Conservation (phyloP, 2,888 invertebrate species). For the Eulithis testata region DNA sequence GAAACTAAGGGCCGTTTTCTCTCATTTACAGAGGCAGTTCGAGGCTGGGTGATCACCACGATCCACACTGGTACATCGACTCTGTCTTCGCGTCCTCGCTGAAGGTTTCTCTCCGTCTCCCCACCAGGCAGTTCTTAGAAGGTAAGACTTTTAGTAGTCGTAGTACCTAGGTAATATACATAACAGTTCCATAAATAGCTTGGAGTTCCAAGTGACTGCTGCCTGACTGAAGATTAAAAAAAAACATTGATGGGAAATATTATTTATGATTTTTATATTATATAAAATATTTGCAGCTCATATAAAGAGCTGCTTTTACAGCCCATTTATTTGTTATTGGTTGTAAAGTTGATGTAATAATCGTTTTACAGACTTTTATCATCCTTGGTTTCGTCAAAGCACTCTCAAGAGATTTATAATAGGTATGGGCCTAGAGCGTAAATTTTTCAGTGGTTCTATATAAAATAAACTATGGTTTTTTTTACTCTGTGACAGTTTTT, state of each 20-base stretch:
- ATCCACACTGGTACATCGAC: slow-evolving; percentile 81
- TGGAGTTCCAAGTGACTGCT: too few relatives aligned
- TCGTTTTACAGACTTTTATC: slow-evolving; percentile 68
- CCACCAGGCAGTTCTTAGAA: slow-evolving; percentile 79
- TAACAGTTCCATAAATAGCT: too few relatives aligned
- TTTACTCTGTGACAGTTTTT: neutral
- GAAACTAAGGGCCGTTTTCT: slow-evolving; percentile 8
- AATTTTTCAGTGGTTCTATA: neutral
- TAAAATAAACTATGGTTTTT: slow-evolving; percentile 3
- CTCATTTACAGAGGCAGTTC: slow-evolving; percentile 65
- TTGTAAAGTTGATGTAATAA: slow-evolving; percentile 1
- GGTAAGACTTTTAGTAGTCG: slow-evolving; percentile 52
- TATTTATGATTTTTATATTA: too few relatives aligned
- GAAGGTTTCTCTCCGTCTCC: slow-evolving; percentile 76
- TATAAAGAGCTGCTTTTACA: too few relatives aligned
- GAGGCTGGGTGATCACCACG: slow-evolving; percentile 74
- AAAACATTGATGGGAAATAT: too few relatives aligned
- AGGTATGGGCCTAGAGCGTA: slow-evolving; percentile 59
- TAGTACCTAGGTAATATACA: too few relatives aligned
- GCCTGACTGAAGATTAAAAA: too few relatives aligned
- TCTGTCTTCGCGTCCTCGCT: slow-evolving; percentile 79
- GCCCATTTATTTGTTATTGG: neutral
- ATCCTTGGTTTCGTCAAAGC: slow-evolving; percentile 63
- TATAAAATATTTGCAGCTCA: too few relatives aligned
- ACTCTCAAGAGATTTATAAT: slow-evolving; percentile 68